A percentile compares a stretch with the other conserved stretches of the same genome.
These are phyloP conservation scores for Brachylomia viminalis DNA, from an alignment of 2,888 invertebrate genomes.

Conservation along the genomic window DNA sequence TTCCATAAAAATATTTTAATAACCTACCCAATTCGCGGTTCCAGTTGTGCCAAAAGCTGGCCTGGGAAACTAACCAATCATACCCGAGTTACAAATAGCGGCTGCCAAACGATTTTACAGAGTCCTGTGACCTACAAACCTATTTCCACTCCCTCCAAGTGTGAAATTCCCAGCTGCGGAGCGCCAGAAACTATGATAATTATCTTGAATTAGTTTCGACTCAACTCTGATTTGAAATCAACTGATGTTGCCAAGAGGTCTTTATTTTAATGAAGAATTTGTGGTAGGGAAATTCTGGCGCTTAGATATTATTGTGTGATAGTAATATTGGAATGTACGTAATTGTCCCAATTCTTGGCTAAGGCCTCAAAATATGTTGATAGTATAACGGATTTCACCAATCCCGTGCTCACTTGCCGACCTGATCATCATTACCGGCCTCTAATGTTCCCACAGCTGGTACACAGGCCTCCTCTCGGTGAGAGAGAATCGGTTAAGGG, in stretches of 20 bases:
- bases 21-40: not conserved
- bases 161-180: constrained; percentile 46
- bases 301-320: not conserved
- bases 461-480: too few relatives aligned
- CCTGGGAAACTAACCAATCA: constrained; percentile 41
- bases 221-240: constrained; percentile 41
- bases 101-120: constrained; percentile 48
- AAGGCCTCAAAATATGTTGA: not conserved
- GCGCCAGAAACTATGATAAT: constrained; percentile 62
- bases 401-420: not conserved
- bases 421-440: too few relatives aligned
- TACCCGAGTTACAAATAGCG: constrained; percentile 48
- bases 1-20: constrained; percentile 28
- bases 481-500: too few relatives aligned
- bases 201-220: constrained; percentile 52
- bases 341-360: not conserved
- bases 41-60: not conserved
- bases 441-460: too few relatives aligned
- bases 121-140: constrained; percentile 85
- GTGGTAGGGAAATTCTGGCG: not conserved
- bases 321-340: not conserved
- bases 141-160: constrained; percentile 66
- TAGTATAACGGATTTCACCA: not conserved
- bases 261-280: constrained; percentile 7
- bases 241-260: constrained; percentile 3